Conservation (phyloP, 2,113 vertebrate species). For the Variabilichromis moorii region DNA sequence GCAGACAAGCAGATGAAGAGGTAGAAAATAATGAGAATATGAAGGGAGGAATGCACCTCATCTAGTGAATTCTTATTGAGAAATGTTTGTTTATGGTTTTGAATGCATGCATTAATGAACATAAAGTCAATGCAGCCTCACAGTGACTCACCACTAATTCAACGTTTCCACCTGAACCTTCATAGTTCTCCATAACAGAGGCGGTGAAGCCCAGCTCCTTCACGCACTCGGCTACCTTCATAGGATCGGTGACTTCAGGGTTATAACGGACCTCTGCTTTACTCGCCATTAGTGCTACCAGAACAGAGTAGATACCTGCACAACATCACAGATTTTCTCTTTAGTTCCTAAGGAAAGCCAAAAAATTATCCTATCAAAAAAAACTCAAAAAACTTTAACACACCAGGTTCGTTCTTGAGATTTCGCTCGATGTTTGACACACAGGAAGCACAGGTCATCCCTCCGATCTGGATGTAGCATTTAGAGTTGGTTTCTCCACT, state of each 20-base stretch:
- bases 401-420: constrained; percentile 87
- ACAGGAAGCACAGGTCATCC: constrained; percentile 97
- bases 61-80: background rate
- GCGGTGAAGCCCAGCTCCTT: constrained; percentile 90
- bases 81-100: background rate
- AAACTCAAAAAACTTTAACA: background rate
- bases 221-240: constrained; percentile 81
- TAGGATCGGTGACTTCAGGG: constrained; percentile 77
- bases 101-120: background rate
- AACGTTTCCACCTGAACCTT: constrained; percentile 82
- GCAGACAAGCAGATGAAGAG: background rate
- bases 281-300: constrained; percentile 96
- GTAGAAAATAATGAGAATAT: background rate
- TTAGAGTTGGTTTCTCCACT: constrained; percentile 70
- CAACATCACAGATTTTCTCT: background rate
- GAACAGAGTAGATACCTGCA: constrained; percentile 85
- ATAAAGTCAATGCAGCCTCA: background rate
- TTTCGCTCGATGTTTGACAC: constrained; percentile 97
- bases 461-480: constrained; percentile 90
- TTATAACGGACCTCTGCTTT: constrained; percentile 96
- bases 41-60: background rate
- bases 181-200: constrained; percentile 83
- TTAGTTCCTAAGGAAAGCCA: background rate
- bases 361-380: background rate
- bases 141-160: constrained; percentile 85